phyloP scores from a whole-genome alignment of 2,797 vertebrate species.

The Melanotaenia nigrans region DNA sequence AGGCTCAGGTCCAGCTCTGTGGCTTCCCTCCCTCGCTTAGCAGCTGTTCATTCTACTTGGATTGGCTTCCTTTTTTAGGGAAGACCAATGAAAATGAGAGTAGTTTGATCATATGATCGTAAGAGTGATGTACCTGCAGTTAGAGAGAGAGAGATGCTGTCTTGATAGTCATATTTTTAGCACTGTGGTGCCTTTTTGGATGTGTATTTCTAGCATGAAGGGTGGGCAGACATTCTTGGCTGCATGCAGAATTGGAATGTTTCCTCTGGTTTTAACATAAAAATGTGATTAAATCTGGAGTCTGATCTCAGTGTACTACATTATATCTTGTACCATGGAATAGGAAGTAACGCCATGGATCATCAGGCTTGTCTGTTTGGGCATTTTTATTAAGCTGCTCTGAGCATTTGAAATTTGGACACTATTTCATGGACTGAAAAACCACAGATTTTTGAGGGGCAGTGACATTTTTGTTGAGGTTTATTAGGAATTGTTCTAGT shows the following conservation, averaged over 20 bases:
- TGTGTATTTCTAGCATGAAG: neutral
- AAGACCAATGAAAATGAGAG: slow-evolving; percentile 25
- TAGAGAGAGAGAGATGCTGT: slow-evolving; percentile 13
- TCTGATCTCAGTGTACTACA: too few species aligned
- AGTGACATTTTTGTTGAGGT: too few species aligned
- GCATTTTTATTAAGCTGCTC: too few species aligned
- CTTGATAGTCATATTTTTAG: slow-evolving; percentile 20
- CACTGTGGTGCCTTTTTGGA: neutral
- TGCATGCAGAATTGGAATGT: neutral
- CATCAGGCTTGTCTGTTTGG: too few species aligned
- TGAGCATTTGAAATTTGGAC: too few species aligned
- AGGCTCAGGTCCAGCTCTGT: slow-evolving; percentile 60
- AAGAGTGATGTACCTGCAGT: slow-evolving; percentile 21
- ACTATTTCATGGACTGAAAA: too few species aligned
- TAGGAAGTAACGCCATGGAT: neutral
- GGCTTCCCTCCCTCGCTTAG: slow-evolving; percentile 53
- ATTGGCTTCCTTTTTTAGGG: slow-evolving; percentile 36
- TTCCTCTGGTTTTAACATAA: neutral
- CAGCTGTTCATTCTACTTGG: slow-evolving; percentile 53
- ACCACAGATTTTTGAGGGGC: too few species aligned
- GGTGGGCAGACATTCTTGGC: neutral
- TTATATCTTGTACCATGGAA: neutral
- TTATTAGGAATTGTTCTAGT: too few species aligned
- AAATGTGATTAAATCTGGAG: too few species aligned
- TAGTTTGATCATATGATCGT: slow-evolving; percentile 21